These are phyloP conservation scores for Drosophila anomelani DNA, from an alignment of 2,888 invertebrate species.

Conservation along the genomic window DNA sequence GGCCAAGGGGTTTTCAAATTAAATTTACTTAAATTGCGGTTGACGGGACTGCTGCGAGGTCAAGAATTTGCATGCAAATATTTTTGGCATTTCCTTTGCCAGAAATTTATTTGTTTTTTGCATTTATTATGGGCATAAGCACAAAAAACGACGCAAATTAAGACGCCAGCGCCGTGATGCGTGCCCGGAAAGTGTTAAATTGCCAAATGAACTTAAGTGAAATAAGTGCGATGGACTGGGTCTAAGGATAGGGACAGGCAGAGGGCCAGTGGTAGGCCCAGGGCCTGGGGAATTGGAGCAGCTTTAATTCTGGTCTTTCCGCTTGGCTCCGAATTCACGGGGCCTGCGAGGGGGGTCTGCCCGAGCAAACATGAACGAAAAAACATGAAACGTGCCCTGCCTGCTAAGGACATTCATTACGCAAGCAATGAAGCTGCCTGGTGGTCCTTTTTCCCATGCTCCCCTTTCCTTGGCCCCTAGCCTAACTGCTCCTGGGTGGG, in stretches of 20 bases:
- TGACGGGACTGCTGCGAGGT: slow-evolving; percentile 55
- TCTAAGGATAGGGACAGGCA: neutral
- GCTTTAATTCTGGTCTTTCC: slow-evolving; percentile 45
- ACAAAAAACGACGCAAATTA: slow-evolving; percentile 63
- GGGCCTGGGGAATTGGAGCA: slow-evolving; percentile 18
- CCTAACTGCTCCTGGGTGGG: neutral
- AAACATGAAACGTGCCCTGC: slow-evolving; percentile 72
- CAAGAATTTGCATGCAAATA: slow-evolving; percentile 75
- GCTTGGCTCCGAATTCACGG: slow-evolving; percentile 44
- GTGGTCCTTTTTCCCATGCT: slow-evolving; percentile 5
- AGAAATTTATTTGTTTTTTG: slow-evolving; percentile 72
- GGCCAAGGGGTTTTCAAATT: slow-evolving; percentile 72
- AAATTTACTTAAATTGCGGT: slow-evolving; percentile 73
- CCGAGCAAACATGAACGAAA: slow-evolving; percentile 57
- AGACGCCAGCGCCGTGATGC: slow-evolving; percentile 41
- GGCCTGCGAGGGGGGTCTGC: slow-evolving; percentile 1
- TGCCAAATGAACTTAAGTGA: slow-evolving; percentile 53
- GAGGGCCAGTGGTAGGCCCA: neutral
- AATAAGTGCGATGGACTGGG: slow-evolving; percentile 8
- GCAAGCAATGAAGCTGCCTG: slow-evolving; percentile 61
- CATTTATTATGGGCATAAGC: slow-evolving; percentile 70
- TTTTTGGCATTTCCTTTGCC: slow-evolving; percentile 48
- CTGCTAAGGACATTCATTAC: slow-evolving; percentile 78
- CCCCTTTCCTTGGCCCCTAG: slow-evolving; percentile 3
- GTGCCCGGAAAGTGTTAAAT: slow-evolving; percentile 66